Base-by-base conservation (phyloP, 2,113 vertebrate genomes). In the Crotalus horridus region DNA sequence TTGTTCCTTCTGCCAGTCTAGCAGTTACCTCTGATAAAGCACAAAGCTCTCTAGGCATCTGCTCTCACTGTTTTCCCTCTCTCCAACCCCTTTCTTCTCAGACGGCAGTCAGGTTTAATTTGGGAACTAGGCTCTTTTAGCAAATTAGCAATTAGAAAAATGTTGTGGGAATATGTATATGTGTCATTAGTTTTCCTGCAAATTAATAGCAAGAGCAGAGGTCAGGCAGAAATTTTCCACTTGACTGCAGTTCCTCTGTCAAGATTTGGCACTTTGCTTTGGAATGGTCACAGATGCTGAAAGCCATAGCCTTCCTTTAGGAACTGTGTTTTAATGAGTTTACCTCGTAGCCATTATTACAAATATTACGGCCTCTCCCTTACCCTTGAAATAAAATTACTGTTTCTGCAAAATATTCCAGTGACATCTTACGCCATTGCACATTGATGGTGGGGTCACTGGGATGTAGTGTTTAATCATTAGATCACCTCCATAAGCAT, bases 91-190 rank as follows among this genome's bases (percentile, higher is more conserved):
- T 96, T 97, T 97, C 97, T 96, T 98, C 97, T 92, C 97, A 97
- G 97, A 96, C 97, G 96, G 94, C 97, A 99, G 98, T 98, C 98
- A 97, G 98, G 98, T 99, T 99, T 99, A 97, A 99, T 99, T 99
- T 99, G 98, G 98, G 98, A 99, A 98, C 98, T 96, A 97, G 97
- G 98, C 98, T 99, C 98, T 98, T 99, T 98, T 97, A 97, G 98
- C 98, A 98, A 99, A 99, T 99, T 99, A 99, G 99, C 99, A 99
- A 99, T 99, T 99, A 99, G 98, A 99, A 98, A 98, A 99, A 98
- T 99, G 99, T 99, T 98, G 98, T 98, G 98, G 97, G 98, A 98
- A 99, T 99, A 98, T 98, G 98, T 99, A 98, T 99, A 98, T 99
- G 98, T 99, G 98, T 99, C 99, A 99, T 99, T 99, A 99, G 98